Percentiles rank a stretch among this genome's conserved stretches.
Evolutionary conservation across 2,888 invertebrate genomes (phyloP).

Genomic region (Cataglyphis altisquamis): DNA sequence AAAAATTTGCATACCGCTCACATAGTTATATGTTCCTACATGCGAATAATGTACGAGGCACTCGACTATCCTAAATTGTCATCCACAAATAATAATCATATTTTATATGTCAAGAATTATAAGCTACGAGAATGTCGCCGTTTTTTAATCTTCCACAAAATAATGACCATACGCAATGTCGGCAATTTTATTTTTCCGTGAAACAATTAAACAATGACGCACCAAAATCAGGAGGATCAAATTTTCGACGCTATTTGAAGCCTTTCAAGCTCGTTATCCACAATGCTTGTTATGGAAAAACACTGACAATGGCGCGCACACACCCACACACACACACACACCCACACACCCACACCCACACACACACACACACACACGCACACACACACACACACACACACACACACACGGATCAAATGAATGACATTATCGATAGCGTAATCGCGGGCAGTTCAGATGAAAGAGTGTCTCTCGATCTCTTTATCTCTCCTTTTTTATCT

Average conservation of each 20-base stretch:
- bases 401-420: constrained; percentile 7
- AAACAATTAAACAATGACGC: constrained; percentile 20
- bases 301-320: constrained; percentile 41
- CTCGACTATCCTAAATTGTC: too few species aligned
- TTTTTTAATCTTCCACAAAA: background rate
- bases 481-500: constrained; percentile 12
- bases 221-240: background rate
- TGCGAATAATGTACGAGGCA: background rate
- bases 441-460: constrained; percentile 45
- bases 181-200: background rate
- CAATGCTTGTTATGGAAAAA: constrained; percentile 38
- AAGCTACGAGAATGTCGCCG: background rate
- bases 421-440: constrained; percentile 47
- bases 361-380: background rate
- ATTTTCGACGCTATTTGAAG: background rate
- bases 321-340: background rate
- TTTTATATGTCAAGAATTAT: background rate
- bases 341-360: background rate
- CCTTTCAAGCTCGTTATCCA: constrained; percentile 22
- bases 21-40: background rate
- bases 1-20: background rate
- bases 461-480: background rate
- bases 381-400: background rate
- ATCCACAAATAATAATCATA: too few species aligned
- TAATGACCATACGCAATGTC: background rate